Evolutionary conservation across 2,888 invertebrate genomes (phyloP).

Genomic region (Prostheceraeus crozeri): DNA sequence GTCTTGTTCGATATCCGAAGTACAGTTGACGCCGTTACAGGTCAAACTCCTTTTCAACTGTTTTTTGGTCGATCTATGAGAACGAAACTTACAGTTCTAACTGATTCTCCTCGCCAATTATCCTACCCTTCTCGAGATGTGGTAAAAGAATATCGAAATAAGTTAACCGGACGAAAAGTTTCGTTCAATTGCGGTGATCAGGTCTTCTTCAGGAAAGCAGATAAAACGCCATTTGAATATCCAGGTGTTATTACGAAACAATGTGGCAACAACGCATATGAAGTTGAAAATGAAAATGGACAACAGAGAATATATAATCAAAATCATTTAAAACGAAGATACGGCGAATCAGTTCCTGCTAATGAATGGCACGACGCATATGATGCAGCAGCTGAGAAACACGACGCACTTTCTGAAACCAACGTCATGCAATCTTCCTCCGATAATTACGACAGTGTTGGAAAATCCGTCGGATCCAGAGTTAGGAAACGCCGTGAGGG

Average conservation of each 20-base stretch:
- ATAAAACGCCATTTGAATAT: neutral
- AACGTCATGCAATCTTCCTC: too few relatives aligned
- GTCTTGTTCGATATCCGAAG: constrained; percentile 10
- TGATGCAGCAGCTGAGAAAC: too few relatives aligned
- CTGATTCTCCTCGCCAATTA: neutral
- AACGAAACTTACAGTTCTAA: constrained; percentile 2
- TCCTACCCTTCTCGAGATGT: neutral
- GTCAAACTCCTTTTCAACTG: constrained; percentile 5
- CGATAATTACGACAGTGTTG: too few relatives aligned
- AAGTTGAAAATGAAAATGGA: neutral
- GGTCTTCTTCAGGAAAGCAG: constrained; percentile 10
- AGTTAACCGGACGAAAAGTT: neutral
- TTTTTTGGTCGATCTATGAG: constrained; percentile 1
- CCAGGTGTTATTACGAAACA: neutral
- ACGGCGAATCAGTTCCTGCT: too few relatives aligned
- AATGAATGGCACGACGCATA: too few relatives aligned
- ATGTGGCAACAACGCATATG: neutral
- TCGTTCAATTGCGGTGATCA: neutral
- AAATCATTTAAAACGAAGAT: constrained; percentile 12
- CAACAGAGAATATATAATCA: constrained; percentile 12
- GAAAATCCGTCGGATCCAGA: too few relatives aligned
- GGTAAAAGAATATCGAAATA: constrained; percentile 3
- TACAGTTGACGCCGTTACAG: neutral
- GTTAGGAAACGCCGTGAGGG: too few relatives aligned
- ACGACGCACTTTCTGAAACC: too few relatives aligned